Evolutionary conservation across 1,140 invertebrate species (phyloP).

Genomic region (Bombus confusus): DNA sequence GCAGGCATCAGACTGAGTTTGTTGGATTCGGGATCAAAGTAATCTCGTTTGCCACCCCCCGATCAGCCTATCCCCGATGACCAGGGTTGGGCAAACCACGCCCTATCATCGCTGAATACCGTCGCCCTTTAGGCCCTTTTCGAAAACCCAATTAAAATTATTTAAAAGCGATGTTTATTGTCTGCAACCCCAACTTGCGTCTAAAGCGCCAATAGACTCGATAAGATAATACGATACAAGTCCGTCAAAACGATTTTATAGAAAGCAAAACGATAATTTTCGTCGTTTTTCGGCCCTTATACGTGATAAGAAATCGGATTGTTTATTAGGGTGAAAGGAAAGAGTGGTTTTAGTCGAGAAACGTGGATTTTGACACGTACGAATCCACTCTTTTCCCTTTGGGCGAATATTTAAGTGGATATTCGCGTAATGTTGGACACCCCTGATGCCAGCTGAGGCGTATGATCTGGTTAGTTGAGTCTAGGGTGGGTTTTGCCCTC

Average conservation of each 20-base stretch:
- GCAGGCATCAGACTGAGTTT: constrained; percentile 80
- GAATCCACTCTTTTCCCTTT: constrained; percentile 5
- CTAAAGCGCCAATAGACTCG: neutral
- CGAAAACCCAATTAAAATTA: neutral
- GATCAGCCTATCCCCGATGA: constrained; percentile 80
- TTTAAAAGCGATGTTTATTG: neutral
- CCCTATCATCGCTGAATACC: constrained; percentile 61
- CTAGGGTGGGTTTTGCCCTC: constrained; percentile 77
- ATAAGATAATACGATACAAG: neutral
- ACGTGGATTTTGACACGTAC: neutral
- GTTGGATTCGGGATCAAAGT: constrained; percentile 82
- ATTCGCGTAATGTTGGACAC: constrained; percentile 73
- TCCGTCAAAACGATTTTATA: too few relatives aligned
- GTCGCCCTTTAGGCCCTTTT: neutral
- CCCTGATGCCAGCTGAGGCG: constrained; percentile 75
- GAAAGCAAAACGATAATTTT: neutral
- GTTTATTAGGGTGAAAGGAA: neutral
- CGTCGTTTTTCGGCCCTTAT: neutral
- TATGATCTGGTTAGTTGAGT: constrained; percentile 79
- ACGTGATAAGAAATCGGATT: neutral
- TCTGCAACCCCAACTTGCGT: accelerated
- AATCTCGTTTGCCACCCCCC: constrained; percentile 80
- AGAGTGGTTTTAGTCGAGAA: neutral
- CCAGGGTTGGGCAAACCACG: constrained; percentile 79
- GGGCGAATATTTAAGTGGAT: constrained; percentile 50